Conservation (phyloP, 1,140 invertebrate genomes). For the Drosophila takahashii region DNA sequence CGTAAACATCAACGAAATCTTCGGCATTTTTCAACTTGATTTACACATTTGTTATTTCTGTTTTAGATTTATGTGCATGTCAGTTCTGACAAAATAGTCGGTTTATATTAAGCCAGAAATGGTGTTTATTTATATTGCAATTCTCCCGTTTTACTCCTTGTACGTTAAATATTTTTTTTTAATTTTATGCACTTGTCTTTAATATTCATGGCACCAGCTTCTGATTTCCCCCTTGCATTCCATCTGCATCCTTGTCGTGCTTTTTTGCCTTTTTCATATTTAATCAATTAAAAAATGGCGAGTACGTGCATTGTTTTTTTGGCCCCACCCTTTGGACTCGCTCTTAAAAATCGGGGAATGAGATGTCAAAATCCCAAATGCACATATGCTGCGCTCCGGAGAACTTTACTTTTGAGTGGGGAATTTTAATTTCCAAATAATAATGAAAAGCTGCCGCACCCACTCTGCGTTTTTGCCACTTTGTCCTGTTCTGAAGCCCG, state of each 20-base stretch:
- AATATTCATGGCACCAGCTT: conserved; percentile 2
- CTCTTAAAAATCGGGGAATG: conserved; percentile 13
- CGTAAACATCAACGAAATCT: conserved; percentile 8
- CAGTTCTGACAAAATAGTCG: conserved; percentile 33
- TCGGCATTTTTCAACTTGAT: conserved; percentile 12
- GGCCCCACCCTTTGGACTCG: conserved; percentile 2
- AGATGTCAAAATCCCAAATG: conserved; percentile 36
- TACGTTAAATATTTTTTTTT: not conserved
- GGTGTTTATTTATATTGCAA: not conserved
- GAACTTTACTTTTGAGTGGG: conserved; percentile 10
- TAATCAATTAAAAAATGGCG: conserved; percentile 76
- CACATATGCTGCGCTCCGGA: conserved; percentile 51
- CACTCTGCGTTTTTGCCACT: not conserved
- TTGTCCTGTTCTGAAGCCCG: conserved; percentile 31
- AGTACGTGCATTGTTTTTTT: conserved; percentile 52
- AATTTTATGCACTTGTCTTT: not conserved
- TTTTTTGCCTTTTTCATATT: conserved; percentile 51
- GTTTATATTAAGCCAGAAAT: conserved; percentile 10
- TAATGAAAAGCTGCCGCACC: conserved; percentile 58
- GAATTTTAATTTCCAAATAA: conserved; percentile 77
- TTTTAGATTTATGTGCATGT: conserved; percentile 32
- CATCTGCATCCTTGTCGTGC: conserved; percentile 2
- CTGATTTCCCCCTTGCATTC: not conserved
- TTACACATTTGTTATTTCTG: conserved; percentile 16
- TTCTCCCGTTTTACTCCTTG: not conserved